Base-by-base conservation (phyloP, 2,888 invertebrate species). In the Vanessa cardui region DNA sequence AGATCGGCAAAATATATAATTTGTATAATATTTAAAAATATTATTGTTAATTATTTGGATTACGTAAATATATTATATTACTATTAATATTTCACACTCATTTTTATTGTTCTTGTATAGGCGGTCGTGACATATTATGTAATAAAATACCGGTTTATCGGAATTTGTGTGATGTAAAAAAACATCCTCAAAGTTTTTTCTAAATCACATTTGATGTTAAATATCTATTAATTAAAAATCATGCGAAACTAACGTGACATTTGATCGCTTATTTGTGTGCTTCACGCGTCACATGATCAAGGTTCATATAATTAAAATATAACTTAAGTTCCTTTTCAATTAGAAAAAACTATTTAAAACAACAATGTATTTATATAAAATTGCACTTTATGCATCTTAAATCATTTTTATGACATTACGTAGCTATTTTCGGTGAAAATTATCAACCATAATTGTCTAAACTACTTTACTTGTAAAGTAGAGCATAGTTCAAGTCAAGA, bases 401-500 rank as follows among this genome's bases (percentile, higher is more conserved):
- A n/a, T 9, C 9, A 39, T 8, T 33, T 2, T 7, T 1, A 1
- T 39, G 12, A 0, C 9, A 39, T 8, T 39, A 1, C 8, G 12
- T 39, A 2, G 0, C 9, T 12, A 39, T 1, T 39, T 39, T 39
- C 12, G 39, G 12, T 12, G 12, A 8, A 39, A 39, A 39, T 12
- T 39, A 4, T 39, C 12, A 39, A 3, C 12, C 4, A 2, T 39
- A 12, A 12, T 12, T 3, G 12, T 39, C 12, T n/a, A n/a, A 39
- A 39, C 39, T 3, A n/a, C n/a, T n/a, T n/a, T n/a, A n/a, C 39
- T 3, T 4, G 12, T 12, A 21, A 33, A 77, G 80, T 85, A 82
- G 86, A 90, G 90, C 82, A 83, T 49, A 69, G 21, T 79, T 45
- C 71, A 16, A 21, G 54, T 16, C 62, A 58, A 64, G 54, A 5